Base-by-base conservation (phyloP, 1,140 invertebrate species). In the Drosophila setifemur region DNA sequence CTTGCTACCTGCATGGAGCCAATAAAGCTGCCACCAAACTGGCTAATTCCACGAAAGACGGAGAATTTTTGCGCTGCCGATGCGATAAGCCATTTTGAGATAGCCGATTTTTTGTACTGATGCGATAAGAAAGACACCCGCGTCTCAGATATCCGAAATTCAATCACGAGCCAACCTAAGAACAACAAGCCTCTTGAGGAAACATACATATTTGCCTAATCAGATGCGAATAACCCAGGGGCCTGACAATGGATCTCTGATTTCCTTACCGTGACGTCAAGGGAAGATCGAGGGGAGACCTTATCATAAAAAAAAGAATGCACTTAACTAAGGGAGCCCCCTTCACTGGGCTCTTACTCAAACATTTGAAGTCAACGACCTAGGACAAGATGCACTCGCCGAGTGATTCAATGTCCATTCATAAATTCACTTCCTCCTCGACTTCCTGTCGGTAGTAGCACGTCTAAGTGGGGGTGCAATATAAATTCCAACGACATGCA, bases 341-440 rank as follows among this genome's bases (percentile, higher is more conserved):
- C 33, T 7, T 9, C 1, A 16, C 12, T 23, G 31, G 14, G n/a
- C 11, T 28, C 45, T 48, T 23, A 67, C 37, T 43, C 37, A 61
- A n/a, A 53, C 48, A 31, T 26, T 1, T 6, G 12, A 11, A 18
- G 35, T 19, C 45, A 66, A 70, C 21, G 79, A 83, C 78, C 78
- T 83, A 42, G 37, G 58, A 11, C 37, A 78, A 71, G 9, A 25
- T 71, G 48, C 49, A 61, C 49, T 54, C 0, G 23, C 2, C 5
- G 18, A 52, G 53, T 85, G 71, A 79, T 61, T 81, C 54, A 72
- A 72, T 12, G 26, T 37, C 31, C 70, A 83, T 83, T 83, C 54
- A 85, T 74, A 63, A 83, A 85, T 47, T 66, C 25, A 78, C 16
- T 78, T 83, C 58, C 79, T 31, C 3, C 14, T 40, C 42, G 11